These are phyloP conservation scores for Sarcophaga subvicina DNA, from an alignment of 2,888 invertebrate species.

Conservation along the genomic window DNA sequence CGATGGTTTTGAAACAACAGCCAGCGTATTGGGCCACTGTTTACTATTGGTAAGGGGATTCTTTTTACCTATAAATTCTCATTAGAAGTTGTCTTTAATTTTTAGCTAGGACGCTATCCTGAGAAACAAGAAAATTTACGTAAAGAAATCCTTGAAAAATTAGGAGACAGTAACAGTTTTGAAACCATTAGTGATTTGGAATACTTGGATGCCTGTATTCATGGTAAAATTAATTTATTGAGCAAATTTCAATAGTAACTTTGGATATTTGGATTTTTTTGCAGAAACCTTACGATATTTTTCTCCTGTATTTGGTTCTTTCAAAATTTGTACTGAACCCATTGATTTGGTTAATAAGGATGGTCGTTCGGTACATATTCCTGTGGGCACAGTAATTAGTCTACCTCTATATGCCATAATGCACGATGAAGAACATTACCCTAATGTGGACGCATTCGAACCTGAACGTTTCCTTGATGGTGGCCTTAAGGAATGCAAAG, in stretches of 20 bases:
- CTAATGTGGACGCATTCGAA: conserved; percentile 74
- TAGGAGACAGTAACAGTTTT: conserved; percentile 69
- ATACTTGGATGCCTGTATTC: conserved; percentile 77
- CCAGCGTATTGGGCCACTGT: conserved; percentile 73
- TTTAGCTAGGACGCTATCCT: conserved; percentile 74
- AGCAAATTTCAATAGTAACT: neutral
- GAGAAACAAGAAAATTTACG: conserved; percentile 73
- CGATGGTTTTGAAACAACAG: conserved; percentile 79
- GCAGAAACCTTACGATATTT: conserved; percentile 77
- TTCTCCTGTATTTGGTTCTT: conserved; percentile 71
- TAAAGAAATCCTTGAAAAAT: conserved; percentile 72
- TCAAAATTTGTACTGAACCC: conserved; percentile 75
- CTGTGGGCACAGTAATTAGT: conserved; percentile 72
- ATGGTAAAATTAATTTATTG: conserved; percentile 71
- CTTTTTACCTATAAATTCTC: neutral
- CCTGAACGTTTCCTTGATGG: conserved; percentile 77
- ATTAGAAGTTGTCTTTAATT: neutral
- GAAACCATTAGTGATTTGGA: conserved; percentile 75
- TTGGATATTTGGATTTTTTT: neutral
- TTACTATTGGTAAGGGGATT: conserved; percentile 72
- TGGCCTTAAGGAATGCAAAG: conserved; percentile 73
- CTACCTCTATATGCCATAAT: conserved; percentile 75
- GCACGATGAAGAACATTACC: conserved; percentile 75
- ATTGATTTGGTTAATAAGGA: conserved; percentile 74
- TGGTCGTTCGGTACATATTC: conserved; percentile 74